Base-by-base conservation (phyloP, 2,888 invertebrate genomes). In the Thereva unica region DNA sequence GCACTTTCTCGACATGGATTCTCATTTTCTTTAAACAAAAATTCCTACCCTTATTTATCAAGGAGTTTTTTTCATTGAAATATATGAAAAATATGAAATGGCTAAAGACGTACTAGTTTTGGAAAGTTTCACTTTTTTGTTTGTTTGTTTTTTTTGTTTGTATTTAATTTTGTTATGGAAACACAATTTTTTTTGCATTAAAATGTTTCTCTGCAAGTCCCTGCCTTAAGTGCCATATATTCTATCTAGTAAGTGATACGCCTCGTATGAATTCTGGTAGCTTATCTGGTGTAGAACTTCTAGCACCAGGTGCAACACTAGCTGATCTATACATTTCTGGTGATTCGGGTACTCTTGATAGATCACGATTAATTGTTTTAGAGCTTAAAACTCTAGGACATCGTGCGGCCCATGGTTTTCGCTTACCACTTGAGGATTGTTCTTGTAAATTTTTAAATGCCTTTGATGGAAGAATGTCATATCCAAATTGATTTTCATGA, bases 371-470 rank as follows among this genome's bases (percentile, higher is more conserved):
- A 41, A 86, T 79, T 57, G 84, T 85, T 77, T 86, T 86, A 10
- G 84, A 83, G 73, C 86, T 87, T 68, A 85, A 80, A 50, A 87
- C 85, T 65, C 87, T 81, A 0, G 88, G 88, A 77, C 88, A 89
- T 57, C 85, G 83, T 1, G 85, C 86, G 35, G 84, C 82, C 73
- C 85, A 80, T 7, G 84, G 81, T 68, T 83, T 82, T 70, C 85
- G 77, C 59, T 77, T 69, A 1, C 76, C 78, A 50, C 74, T 75
- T 3, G 65, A 47, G 1, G 80, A 77, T 68, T 83, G 81, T 54
- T 85, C 85, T 72, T 85, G 84, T 40, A 86, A 74, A 0, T 83
- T 76, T 71, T 83, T 84, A 73, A 86, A 85, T 1, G 86, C 84
- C 72, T 84, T 84, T 0, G 86, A 86, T 3, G 86, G 86, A 41